Conservation (phyloP, 2,113 vertebrate genomes). For the Propithecus coquereli region DNA sequence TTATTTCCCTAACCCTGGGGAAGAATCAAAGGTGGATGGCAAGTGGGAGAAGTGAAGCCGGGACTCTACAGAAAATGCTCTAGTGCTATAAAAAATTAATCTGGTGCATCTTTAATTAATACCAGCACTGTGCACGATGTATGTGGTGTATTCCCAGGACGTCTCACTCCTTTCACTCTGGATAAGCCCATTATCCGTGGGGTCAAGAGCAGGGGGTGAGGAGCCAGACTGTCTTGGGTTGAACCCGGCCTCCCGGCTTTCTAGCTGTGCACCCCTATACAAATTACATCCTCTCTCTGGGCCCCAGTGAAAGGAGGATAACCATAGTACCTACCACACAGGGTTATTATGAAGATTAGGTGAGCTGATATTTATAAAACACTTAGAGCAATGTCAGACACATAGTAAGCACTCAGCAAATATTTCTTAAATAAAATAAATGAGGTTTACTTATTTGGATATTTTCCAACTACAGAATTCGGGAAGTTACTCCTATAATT, state of each 20-base stretch:
- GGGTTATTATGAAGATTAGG: background rate
- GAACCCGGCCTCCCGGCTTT: background rate
- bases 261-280: background rate
- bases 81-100: background rate
- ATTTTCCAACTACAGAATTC: background rate
- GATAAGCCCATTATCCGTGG: background rate
- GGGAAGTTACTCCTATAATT: background rate
- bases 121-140: background rate
- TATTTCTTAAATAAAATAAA: background rate
- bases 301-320: background rate
- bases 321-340: too few species aligned
- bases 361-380: background rate
- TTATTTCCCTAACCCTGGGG: background rate
- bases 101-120: background rate
- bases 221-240: background rate
- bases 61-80: background rate
- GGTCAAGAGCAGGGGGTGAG: background rate
- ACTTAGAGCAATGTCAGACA: background rate
- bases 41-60: background rate
- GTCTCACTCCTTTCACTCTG: background rate
- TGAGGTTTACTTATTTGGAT: background rate
- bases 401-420: background rate
- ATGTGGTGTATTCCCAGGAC: background rate
- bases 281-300: background rate
- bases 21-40: background rate